Evolutionary conservation across 2,113 vertebrate genomes (phyloP).

Genomic region (Sterna hirundo): DNA sequence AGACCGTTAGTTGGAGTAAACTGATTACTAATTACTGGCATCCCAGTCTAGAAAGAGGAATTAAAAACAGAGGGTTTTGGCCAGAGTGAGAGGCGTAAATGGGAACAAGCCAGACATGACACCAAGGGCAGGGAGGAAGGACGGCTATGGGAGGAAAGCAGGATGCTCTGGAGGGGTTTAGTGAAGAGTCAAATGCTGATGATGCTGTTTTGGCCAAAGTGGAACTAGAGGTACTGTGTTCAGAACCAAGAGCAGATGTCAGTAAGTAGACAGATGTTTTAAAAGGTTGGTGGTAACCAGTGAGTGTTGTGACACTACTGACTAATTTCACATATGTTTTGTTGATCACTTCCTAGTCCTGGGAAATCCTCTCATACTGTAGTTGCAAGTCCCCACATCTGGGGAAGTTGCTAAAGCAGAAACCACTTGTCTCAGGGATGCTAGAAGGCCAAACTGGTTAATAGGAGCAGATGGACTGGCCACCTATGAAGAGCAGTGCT

Average conservation of each 20-base stretch:
- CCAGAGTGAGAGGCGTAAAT: neutral
- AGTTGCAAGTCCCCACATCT: neutral
- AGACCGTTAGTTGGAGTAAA: neutral
- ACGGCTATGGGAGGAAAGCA: neutral
- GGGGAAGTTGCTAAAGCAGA: neutral
- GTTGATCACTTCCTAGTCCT: neutral
- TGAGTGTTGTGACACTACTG: neutral
- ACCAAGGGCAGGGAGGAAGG: neutral
- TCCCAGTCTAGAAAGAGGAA: neutral
- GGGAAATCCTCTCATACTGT: neutral
- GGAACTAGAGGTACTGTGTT: neutral
- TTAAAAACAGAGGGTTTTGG: neutral
- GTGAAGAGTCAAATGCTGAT: neutral
- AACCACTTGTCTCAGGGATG: fast-evolving
- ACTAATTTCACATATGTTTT: neutral
- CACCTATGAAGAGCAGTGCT: neutral
- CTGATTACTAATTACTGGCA: neutral
- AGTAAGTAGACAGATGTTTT: neutral
- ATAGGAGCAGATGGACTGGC: neutral
- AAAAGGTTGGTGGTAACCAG: neutral
- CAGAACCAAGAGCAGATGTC: neutral
- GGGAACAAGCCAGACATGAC: neutral
- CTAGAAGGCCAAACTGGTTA: neutral
- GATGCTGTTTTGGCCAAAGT: neutral
- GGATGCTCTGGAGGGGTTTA: neutral